phyloP scores from a whole-genome alignment of 2,888 invertebrate genomes.

The Prosapia bicincta region DNA sequence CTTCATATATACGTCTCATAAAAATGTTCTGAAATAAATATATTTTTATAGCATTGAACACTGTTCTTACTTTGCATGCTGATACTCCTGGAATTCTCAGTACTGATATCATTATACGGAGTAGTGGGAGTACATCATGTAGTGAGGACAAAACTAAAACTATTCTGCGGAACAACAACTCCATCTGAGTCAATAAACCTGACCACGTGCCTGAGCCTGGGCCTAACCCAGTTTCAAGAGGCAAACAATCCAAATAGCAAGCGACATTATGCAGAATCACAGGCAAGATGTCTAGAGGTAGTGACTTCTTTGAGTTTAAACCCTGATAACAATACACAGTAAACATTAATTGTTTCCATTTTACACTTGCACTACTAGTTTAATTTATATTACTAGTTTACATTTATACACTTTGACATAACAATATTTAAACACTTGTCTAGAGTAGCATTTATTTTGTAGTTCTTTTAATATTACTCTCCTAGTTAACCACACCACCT shows the following conservation, averaged over 20 bases:
- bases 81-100: slow-evolving; percentile 82
- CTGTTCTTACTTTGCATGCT: slow-evolving; percentile 72
- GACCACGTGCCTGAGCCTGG: slow-evolving; percentile 64
- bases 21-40: too few species aligned
- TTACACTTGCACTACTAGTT: too few species aligned
- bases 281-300: slow-evolving; percentile 66
- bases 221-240: slow-evolving; percentile 71
- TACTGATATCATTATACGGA: slow-evolving; percentile 73
- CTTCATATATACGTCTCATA: too few species aligned
- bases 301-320: slow-evolving; percentile 71
- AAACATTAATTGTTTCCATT: too few species aligned
- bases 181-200: slow-evolving; percentile 79
- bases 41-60: too few species aligned
- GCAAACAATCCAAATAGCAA: slow-evolving; percentile 88
- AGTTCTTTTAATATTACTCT: too few species aligned
- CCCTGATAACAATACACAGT: slow-evolving; percentile 57
- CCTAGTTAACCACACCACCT: too few species aligned
- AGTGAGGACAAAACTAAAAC: slow-evolving; percentile 65
- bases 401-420: too few species aligned
- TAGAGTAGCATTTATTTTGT: too few species aligned
- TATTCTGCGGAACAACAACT: slow-evolving; percentile 77
- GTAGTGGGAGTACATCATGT: slow-evolving; percentile 65
- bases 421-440: too few species aligned
- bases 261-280: slow-evolving; percentile 87
- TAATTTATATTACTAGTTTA: too few species aligned